Evolutionary conservation across 2,113 vertebrate species (phyloP), one percentile per base, ranked within the genome.

Genomic region (Circaetus gallicus): DNA sequence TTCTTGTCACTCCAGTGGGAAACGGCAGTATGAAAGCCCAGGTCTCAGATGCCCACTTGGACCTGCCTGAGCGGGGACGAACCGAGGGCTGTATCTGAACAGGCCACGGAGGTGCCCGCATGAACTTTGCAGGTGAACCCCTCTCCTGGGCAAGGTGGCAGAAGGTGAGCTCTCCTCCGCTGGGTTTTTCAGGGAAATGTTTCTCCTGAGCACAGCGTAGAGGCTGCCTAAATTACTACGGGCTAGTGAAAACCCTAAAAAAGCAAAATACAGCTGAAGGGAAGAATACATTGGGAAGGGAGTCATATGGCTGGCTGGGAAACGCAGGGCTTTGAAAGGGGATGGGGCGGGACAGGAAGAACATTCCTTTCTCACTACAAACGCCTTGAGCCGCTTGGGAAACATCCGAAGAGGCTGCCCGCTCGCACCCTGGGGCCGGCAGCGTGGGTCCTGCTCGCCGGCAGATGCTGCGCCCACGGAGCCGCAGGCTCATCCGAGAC

Each of bases 361-460:
- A 91, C 95, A 96, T 85, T 96, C 95, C 80, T 96, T 95, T 92
- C 90, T 84, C 96, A 56, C 92, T 95, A 80, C 93, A 95, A 96
- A 97, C 42, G 40, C 82, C 83, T 19, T 1, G 71, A 88, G 84
- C 63, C 50, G 16, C 86, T 82, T 4, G 56, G 77, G 91, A 87
- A 96, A 22, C 90, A 93, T 93, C 90, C 73, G 45, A 74, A 5
- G 2, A 11, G 52, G 74, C 85, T 19, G 43, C 85, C 71, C 10
- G 85, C 82, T 69, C 13, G 24, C 82, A 66, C 85, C 91, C 90
- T n/a, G 85, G 15, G 89, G 80, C 71, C 36, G 2, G 47, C 90
- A 65, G 91, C 12, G 4, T 25, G 45, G 77, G 71, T 55, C 52
- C 77, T 47, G 69, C 61, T 24, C 59, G 14, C 53, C 42, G 8